phyloP scores from a whole-genome alignment of 2,888 invertebrate genomes.

The Rosalia funebris region DNA sequence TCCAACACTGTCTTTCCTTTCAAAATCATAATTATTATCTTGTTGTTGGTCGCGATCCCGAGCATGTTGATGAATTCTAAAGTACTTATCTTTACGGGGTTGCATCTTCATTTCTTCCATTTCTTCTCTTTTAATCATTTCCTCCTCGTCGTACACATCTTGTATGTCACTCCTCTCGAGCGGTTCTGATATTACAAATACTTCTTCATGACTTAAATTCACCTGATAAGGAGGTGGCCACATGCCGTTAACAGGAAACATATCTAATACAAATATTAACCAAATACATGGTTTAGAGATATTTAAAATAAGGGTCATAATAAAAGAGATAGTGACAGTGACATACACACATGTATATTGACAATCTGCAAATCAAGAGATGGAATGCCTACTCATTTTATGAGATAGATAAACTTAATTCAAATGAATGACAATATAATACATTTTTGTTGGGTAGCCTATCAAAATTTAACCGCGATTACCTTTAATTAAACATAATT shows the following conservation, averaged over 20 bases:
- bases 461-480: no score
- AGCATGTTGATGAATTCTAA: slow-evolving; percentile 37
- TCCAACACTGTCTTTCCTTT: neutral
- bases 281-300: no score
- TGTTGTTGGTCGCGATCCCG: neutral
- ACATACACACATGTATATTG: no score
- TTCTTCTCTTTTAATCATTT: slow-evolving; percentile 51
- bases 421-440: no score
- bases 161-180: slow-evolving; percentile 59
- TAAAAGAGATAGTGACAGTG: no score
- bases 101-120: slow-evolving; percentile 31
- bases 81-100: slow-evolving; percentile 39
- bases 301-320: no score
- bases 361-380: no score
- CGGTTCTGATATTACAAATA: slow-evolving; percentile 58
- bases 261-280: neutral
- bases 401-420: no score
- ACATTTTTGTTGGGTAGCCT: no score
- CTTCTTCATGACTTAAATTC: slow-evolving; percentile 57
- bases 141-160: slow-evolving; percentile 61
- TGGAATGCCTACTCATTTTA: no score
- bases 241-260: slow-evolving; percentile 35
- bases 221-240: slow-evolving; percentile 62
- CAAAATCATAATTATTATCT: no score
- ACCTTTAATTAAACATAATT: no score